Percentiles rank a stretch among this genome's conserved stretches.
phyloP scores from a whole-genome alignment of 2,797 vertebrate genomes.

The Enteromius mattozi region DNA sequence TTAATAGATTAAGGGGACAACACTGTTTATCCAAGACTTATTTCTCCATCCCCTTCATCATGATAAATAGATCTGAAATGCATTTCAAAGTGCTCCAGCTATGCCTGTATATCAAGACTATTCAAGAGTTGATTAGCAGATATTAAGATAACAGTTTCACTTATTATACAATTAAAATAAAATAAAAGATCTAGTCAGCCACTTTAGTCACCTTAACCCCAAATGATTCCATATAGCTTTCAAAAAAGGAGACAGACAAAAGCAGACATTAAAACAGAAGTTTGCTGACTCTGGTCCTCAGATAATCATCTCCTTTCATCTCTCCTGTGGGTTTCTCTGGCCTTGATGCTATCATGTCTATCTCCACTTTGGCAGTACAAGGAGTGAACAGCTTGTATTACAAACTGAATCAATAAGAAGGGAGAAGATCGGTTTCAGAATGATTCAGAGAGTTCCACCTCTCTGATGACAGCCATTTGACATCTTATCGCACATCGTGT shows the following conservation, averaged over 20 bases:
- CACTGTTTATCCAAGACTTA: neutral
- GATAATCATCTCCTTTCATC: conserved; percentile 55
- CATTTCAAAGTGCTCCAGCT: neutral
- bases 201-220: conserved; percentile 3
- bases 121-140: conserved; percentile 13
- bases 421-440: conserved; percentile 57
- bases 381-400: conserved; percentile 66
- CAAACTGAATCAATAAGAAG: conserved; percentile 62
- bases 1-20: neutral
- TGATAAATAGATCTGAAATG: neutral
- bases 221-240: conserved; percentile 41
- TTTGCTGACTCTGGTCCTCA: conserved; percentile 38
- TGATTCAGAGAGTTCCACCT: conserved; percentile 42
- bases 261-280: conserved; percentile 49
- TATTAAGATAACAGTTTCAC: conserved; percentile 48
- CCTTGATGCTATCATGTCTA: conserved; percentile 59
- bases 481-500: conserved; percentile 47
- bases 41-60: neutral
- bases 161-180: conserved; percentile 45
- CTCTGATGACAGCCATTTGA: conserved; percentile 50
- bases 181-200: conserved; percentile 1
- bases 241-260: conserved; percentile 25
- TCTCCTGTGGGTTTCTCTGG: conserved; percentile 49
- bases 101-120: neutral
- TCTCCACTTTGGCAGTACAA: conserved; percentile 64